A percentile compares a stretch with the other conserved stretches of the same genome.
These are phyloP conservation scores for Pseudomyrmex sp. DNA, from an alignment of 1,140 invertebrate species.

Conservation along the genomic window DNA sequence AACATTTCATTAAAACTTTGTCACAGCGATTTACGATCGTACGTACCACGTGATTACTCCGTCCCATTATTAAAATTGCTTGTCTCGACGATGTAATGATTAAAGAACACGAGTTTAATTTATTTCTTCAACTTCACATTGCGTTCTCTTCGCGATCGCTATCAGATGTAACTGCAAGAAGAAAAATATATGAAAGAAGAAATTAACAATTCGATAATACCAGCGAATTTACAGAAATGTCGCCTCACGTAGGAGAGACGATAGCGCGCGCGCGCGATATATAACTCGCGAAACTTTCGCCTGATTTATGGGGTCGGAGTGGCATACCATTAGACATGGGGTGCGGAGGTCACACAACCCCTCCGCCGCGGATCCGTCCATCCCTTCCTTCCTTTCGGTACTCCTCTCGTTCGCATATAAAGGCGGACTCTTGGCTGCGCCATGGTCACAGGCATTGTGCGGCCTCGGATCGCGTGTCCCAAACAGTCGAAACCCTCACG, in stretches of 20 bases:
- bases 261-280: conserved; percentile 32
- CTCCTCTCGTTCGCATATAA: conserved; percentile 75
- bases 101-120: conserved; percentile 38
- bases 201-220: conserved; percentile 19
- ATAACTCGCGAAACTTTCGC: conserved; percentile 57
- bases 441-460: conserved; percentile 80
- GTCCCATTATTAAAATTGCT: conserved; percentile 54
- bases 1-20: conserved; percentile 32
- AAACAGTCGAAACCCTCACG: conserved; percentile 70
- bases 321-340: conserved; percentile 69
- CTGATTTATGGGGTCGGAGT: conserved; percentile 65
- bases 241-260: conserved; percentile 53
- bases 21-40: conserved; percentile 9
- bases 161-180: conserved; percentile 2
- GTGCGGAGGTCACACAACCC: conserved; percentile 68
- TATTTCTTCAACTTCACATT: conserved; percentile 15
- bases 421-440: conserved; percentile 78
- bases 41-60: conserved; percentile 30
- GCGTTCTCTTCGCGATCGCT: not conserved
- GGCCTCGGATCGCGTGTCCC: conserved; percentile 80
- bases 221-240: not conserved
- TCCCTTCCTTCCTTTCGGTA: conserved; percentile 73
- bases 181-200: conserved; percentile 1
- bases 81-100: not conserved
- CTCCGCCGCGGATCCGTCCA: conserved; percentile 33